phyloP scores from a whole-genome alignment of 2,113 vertebrate genomes.

The Himantopus leucocephalus region DNA sequence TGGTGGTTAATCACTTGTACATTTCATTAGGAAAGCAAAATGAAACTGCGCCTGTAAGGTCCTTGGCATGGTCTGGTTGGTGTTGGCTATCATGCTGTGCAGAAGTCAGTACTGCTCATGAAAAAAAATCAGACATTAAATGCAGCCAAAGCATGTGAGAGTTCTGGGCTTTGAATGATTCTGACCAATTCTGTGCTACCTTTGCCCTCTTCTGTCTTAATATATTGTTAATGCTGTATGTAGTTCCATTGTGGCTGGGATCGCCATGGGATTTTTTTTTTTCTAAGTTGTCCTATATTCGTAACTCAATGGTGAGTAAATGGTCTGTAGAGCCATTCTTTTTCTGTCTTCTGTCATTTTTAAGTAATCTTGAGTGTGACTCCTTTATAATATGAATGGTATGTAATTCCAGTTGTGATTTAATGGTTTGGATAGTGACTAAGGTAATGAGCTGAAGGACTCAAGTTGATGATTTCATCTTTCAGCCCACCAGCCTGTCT shows the following conservation, averaged over 20 bases:
- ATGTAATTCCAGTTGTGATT: constrained; percentile 56
- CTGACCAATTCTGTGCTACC: not conserved
- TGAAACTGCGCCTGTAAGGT: not conserved
- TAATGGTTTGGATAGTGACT: constrained; percentile 57
- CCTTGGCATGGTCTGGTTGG: not conserved
- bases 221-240: not conserved
- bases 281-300: not conserved
- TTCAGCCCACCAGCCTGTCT: constrained; percentile 57
- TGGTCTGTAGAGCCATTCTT: not conserved
- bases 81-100: not conserved
- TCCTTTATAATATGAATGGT: constrained; percentile 44
- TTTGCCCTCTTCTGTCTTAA: not conserved
- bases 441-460: constrained; percentile 70
- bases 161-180: not conserved
- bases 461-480: constrained; percentile 60
- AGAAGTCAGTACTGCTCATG: not conserved
- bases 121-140: not conserved
- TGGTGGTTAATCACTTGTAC: not conserved
- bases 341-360: not conserved
- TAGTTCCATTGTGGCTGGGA: not conserved
- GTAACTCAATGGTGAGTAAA: not conserved
- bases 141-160: not conserved
- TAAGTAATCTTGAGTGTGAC: constrained; percentile 38
- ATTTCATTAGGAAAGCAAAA: constrained; percentile 31
- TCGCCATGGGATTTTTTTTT: not conserved